Base-by-base conservation (phyloP, 2,113 vertebrate genomes). In the Melanotaenia duboulayi region DNA sequence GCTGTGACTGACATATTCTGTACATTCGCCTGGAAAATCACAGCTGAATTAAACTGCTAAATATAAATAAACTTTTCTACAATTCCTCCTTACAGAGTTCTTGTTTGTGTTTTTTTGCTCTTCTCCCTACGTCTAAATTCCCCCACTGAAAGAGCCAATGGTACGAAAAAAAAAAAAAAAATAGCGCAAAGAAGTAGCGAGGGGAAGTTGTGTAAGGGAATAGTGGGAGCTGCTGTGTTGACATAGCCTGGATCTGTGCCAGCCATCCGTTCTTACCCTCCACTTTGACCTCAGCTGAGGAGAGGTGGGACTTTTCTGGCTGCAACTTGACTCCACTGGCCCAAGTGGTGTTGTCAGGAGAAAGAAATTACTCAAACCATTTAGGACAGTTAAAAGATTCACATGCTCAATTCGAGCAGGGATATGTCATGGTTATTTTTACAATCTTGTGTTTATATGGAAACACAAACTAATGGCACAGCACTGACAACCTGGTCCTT, bases 201-300 rank as follows among this genome's bases (percentile, higher is more conserved):
- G 80, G 58, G 72, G 82, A 82, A 82, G 76, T 77, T 80, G 83
- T 77, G 66, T 71, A 65, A 86, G 70, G 51, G 60, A 78, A 71
- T 59, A 76, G 35, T 42, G 56, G 71, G 73, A 73, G 61, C 75
- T 72, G 81, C 75, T 73, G 78, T 79, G 87, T 87, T 85, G 87
- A 87, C 83, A 82, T 12, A 77, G 70, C 65, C 78, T 87, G 82
- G 89, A 78, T 52, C 6, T 49, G n/a, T 80, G 85, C 87, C 91
- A 91, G 86, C 66, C 82, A 16, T 61, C 65, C 76, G 51, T 64
- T 84, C 77, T 84, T 85, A 69, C 71, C 80, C 84, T 87, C 83
- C 61, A 62, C 81, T 82, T 81, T 90, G 87, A 92, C 91, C 91
- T 80, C 68, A 46, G 74, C 72, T 51, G 32, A 2, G 40, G 65